Conservation (phyloP, 2,113 vertebrate species). For the Malurus elegans region DNA sequence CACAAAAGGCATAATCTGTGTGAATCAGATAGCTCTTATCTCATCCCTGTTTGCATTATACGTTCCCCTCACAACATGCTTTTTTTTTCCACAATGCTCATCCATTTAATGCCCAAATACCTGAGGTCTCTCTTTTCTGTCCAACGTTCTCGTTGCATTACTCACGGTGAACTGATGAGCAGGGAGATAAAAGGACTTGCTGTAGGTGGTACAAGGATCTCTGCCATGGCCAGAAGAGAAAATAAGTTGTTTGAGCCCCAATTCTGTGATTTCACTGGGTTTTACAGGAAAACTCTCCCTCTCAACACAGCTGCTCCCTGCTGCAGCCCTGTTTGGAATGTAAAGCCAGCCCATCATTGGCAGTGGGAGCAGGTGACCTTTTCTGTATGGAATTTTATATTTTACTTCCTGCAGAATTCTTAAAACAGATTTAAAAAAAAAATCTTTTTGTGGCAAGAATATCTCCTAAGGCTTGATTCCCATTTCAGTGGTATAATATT, state of each 20-base stretch:
- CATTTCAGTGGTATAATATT: neutral
- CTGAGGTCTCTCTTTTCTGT: constrained; percentile 21
- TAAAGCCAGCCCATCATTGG: neutral
- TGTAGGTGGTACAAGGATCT: neutral
- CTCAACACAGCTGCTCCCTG: neutral
- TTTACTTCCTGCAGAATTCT: neutral
- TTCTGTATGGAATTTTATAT: neutral
- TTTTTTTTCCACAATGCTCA: constrained; percentile 7
- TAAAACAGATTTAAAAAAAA: neutral
- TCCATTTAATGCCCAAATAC: constrained; percentile 43
- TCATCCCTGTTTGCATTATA: constrained; percentile 46
- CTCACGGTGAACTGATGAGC: neutral
- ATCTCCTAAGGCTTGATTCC: neutral
- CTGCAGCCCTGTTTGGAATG: neutral
- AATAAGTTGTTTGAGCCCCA: neutral
- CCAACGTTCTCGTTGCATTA: neutral
- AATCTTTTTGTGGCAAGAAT: neutral
- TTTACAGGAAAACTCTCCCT: neutral
- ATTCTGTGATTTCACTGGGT: neutral
- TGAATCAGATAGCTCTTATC: constrained; percentile 63
- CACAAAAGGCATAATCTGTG: constrained; percentile 50
- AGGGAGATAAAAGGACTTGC: constrained; percentile 21
- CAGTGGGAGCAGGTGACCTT: neutral
- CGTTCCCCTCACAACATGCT: neutral
- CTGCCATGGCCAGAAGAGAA: neutral